These are phyloP conservation scores for Pachliopta kotzebuea DNA, from an alignment of 2,888 invertebrate genomes.

Conservation along the genomic window DNA sequence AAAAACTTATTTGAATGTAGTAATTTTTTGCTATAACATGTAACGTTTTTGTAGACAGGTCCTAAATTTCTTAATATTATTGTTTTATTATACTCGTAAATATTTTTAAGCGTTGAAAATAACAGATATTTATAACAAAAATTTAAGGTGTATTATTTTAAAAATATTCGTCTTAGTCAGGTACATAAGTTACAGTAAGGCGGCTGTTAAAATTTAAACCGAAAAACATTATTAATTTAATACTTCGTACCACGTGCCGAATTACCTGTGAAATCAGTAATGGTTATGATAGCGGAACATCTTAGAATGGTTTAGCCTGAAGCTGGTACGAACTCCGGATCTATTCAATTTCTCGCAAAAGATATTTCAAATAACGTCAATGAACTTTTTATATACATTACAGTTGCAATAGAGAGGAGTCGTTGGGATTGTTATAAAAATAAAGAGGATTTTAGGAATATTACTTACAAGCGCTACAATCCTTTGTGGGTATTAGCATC, in stretches of 20 bases:
- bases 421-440: too few species aligned
- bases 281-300: conserved; percentile 27
- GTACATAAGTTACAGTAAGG: conserved; percentile 1
- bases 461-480: too few species aligned
- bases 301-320: conserved; percentile 39
- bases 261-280: conserved; percentile 26
- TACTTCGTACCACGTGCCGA: conserved; percentile 12
- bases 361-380: conserved; percentile 15
- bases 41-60: too few species aligned
- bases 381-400: background rate
- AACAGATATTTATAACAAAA: background rate
- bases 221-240: conserved; percentile 18
- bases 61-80: too few species aligned
- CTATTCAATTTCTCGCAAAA: conserved; percentile 56
- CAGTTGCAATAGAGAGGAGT: too few species aligned
- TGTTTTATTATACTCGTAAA: too few species aligned
- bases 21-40: too few species aligned
- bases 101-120: too few species aligned
- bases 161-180: background rate
- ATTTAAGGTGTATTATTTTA: background rate
- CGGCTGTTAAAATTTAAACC: conserved; percentile 11
- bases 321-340: conserved; percentile 55
- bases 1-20: too few species aligned
- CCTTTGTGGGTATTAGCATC: too few species aligned
- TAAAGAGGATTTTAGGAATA: too few species aligned